Evolutionary conservation across 1,140 invertebrate species (phyloP), one percentile per base, ranked within the genome.

Genomic region (Lethrus apterus): DNA sequence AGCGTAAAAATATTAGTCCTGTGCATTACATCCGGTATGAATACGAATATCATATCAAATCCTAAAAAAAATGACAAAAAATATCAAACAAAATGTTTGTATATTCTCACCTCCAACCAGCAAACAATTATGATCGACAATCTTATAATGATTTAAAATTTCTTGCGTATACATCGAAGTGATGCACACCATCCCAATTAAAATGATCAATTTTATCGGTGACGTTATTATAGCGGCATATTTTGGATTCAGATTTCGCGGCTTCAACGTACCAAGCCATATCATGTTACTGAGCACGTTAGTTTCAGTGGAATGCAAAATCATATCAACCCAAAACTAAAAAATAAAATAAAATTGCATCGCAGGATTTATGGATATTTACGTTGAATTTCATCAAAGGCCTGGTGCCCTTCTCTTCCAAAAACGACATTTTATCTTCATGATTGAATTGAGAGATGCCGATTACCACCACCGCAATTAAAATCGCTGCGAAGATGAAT

Each of bases 21-120:
- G 17, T 14, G 29, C 1, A 42, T 10, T 9, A 42, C 38, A 15
- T 42, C 38, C 10, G 38, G 38, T 2, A 42, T 14, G 9, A 42
- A 42, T 9, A 24, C 14, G 13, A 42, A 32, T 4, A 44, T n/a
- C 20, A 44, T n/a, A 11, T 44, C 67, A 55, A 60, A 35, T 45
- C 46, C 41, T 43, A 17, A 17, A 51, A 44, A 20, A 8, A 40
- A 10, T 43, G 5, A 8, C 14, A 36, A 36, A n/a, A 4, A 38
- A 38, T 21, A 18, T 18, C 9, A 36, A 36, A 8, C 15, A 10
- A 34, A 3, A 13, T 13, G n/a, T 2, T 34, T 13, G n/a, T 15
- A 13, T 8, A 34, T 8, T 15, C 15, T 20, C 8, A 36, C 34
- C 34, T 20, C 9, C 17, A 2, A 15, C n/a, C 19, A 20, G 10